Base-by-base conservation (phyloP, 1,140 invertebrate species). In the Drosophila mayri region DNA sequence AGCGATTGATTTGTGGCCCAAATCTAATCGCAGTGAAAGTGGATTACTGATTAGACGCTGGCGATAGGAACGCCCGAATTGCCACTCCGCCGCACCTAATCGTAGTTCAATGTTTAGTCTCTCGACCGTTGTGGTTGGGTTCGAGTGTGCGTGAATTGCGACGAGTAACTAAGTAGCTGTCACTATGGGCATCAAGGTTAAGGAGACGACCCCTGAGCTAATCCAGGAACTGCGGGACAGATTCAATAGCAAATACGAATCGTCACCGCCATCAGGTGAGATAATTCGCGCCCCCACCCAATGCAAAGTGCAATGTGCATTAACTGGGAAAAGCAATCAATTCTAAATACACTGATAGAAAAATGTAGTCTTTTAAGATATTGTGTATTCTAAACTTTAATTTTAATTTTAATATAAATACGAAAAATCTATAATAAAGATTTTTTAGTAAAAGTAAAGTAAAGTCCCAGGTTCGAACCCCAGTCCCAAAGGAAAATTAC, bases 241-340 rank as follows among this genome's bases (percentile, higher is more conserved):
- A 59, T 95, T 95, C 72, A 93, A 94, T 25, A 93, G 93, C 52
- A 94, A 94, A 80, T 84, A 94, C 18, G 91, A 93, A 37, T 92
- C 93, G 12, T 93, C 94, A 52, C 88, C 88, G 30, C 91, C 91
- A 5, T 7, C 74, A 85, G 91, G 91, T 92, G 76, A 88, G 75
- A 55, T 55, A 76, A 61, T 76, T 16, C 46, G 2, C 30, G 22
- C 2, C 18, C 25, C 10, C n/a, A 12, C 25, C 25, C 14, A 35
- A 43, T 49, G 10, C 65, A 58, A 71, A 70, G 68, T 70, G 49
- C 68, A 70, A 60, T 22, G 44, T 43, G 32, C 46, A 35, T 44
- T 57, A 61, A n/a, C 38, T 18, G n/a, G 14, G 30, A 25, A 25
- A 18, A 25, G 22, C 62, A 49, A 61, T 64, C 7, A 37, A 37